Evolutionary conservation across 2,113 vertebrate species (phyloP).

Genomic region (Hiodon alosoides): DNA sequence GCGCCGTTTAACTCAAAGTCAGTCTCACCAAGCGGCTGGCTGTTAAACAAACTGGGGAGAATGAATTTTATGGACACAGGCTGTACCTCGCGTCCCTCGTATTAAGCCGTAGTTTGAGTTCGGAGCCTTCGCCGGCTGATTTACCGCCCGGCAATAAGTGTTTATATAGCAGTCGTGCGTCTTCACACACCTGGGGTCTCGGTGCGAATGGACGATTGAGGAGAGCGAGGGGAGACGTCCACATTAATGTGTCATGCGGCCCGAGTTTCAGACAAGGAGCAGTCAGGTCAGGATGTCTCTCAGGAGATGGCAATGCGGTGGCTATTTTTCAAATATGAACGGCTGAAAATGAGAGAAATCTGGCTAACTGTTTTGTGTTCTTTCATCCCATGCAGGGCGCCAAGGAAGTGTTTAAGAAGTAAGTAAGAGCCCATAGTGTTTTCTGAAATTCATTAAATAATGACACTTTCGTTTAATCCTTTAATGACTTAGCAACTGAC

Average conservation of each 20-base stretch:
- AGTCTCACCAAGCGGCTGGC: background rate
- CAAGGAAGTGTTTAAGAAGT: constrained; percentile 81
- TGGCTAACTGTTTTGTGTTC: background rate
- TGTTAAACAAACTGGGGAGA: background rate
- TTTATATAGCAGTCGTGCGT: background rate
- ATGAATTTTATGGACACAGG: background rate
- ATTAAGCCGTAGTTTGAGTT: constrained; percentile 23
- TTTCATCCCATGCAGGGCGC: constrained; percentile 63
- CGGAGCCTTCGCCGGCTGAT: background rate
- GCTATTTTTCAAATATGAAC: background rate
- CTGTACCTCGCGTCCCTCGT: background rate
- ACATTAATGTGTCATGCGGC: background rate
- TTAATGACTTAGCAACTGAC: too few species aligned
- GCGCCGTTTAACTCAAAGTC: background rate
- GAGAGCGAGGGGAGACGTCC: constrained; percentile 24
- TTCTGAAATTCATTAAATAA: too few species aligned
- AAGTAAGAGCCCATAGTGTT: constrained; percentile 48
- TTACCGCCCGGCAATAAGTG: constrained; percentile 7
- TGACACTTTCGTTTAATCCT: too few species aligned
- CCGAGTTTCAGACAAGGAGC: too few species aligned
- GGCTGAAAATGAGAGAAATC: too few species aligned
- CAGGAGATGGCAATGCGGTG: too few species aligned
- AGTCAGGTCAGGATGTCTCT: too few species aligned
- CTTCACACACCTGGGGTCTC: constrained; percentile 3
- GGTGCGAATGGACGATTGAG: constrained; percentile 28